phyloP scores from a whole-genome alignment of 2,888 invertebrate species.

The Podotricha telesiphe region DNA sequence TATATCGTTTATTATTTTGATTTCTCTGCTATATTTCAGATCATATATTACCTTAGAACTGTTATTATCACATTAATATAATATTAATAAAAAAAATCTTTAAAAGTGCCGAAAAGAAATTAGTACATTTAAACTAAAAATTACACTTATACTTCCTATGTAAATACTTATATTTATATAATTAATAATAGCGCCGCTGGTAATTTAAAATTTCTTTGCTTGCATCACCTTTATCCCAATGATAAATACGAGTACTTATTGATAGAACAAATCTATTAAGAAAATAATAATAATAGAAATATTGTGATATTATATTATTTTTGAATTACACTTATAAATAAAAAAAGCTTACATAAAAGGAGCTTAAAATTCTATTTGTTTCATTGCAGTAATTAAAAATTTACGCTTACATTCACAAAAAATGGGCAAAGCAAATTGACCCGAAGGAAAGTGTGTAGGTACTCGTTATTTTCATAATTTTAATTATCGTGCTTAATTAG shows the following conservation, averaged over 20 bases:
- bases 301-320: background rate
- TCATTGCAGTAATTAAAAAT: constrained; percentile 18
- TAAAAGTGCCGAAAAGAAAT: too few relatives aligned
- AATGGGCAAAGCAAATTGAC: constrained; percentile 15
- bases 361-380: constrained; percentile 1
- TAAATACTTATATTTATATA: too few relatives aligned
- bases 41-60: too few relatives aligned
- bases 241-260: too few relatives aligned
- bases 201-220: constrained; percentile 53
- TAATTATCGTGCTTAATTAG: constrained; percentile 3
- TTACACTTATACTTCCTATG: too few relatives aligned
- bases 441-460: background rate
- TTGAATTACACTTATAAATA: background rate
- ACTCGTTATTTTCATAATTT: background rate
- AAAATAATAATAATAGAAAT: background rate
- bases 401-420: constrained; percentile 11
- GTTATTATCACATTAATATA: too few relatives aligned
- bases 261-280: too few relatives aligned
- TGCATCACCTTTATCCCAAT: background rate
- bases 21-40: too few relatives aligned
- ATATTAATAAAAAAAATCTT: too few relatives aligned
- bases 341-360: background rate
- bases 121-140: too few relatives aligned
- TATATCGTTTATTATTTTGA: too few relatives aligned
- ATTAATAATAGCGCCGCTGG: constrained; percentile 48